A percentile compares a stretch with the other conserved stretches of the same genome.
These are phyloP conservation scores for Heliocidaris erythrogramma DNA, from an alignment of 35 echinoderm and acorn worm genomes.

Conservation along the genomic window DNA sequence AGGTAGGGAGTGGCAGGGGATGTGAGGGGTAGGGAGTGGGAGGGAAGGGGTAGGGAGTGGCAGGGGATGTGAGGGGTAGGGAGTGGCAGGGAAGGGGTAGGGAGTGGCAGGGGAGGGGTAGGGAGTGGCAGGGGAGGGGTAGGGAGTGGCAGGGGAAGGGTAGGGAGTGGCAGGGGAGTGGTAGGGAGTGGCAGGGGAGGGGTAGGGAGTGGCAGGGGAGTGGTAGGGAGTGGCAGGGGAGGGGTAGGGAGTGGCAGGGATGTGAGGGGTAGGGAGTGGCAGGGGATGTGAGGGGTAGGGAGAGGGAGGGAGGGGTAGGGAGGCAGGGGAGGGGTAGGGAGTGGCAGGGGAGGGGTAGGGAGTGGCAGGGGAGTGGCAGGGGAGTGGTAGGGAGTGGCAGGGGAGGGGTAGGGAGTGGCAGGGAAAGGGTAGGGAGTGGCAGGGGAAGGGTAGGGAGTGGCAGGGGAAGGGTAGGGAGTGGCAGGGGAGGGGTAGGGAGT, in stretches of 20 bases:
- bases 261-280: neutral
- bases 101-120: neutral
- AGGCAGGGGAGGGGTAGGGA: neutral
- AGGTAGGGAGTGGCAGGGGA: too few species aligned
- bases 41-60: neutral
- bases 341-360: neutral
- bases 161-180: neutral
- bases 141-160: neutral
- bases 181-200: neutral
- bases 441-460: neutral
- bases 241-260: too few species aligned
- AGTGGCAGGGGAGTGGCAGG: neutral
- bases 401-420: neutral
- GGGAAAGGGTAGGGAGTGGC: neutral
- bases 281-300: too few species aligned
- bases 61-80: neutral
- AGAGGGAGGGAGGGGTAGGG: too few species aligned
- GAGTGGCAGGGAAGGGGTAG: neutral
- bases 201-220: neutral
- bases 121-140: neutral
- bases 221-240: neutral
- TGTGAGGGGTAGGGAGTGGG: too few species aligned
- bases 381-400: neutral
- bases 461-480: neutral
- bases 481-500: neutral